Evolutionary conservation across 2,113 vertebrate genomes (phyloP).

Genomic region (Potamarius usumacintae): DNA sequence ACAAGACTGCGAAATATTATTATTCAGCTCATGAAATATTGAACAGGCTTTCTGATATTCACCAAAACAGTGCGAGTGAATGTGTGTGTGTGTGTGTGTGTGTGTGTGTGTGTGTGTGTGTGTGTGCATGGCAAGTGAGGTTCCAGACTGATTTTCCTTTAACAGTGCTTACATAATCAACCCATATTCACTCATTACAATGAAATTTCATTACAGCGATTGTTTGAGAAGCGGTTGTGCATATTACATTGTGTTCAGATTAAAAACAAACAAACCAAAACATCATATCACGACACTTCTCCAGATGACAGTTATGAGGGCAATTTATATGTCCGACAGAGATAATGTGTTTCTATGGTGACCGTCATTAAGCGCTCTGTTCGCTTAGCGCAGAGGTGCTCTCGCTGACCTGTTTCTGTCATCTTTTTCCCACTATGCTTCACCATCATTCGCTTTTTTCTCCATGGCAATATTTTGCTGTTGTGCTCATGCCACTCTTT

Average conservation of each 20-base stretch:
- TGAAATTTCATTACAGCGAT: constrained; percentile 50
- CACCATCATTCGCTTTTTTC: constrained; percentile 3
- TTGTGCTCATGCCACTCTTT: constrained; percentile 2
- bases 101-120: not conserved
- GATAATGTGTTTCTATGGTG: constrained; percentile 64
- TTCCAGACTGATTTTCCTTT: constrained; percentile 28
- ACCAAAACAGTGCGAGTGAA: constrained; percentile 7
- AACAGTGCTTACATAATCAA: constrained; percentile 48
- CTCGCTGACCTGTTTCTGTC: constrained; percentile 59
- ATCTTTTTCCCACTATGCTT: constrained; percentile 39
- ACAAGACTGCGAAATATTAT: constrained; percentile 44
- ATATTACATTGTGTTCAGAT: constrained; percentile 29
- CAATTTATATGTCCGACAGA: constrained; percentile 59
- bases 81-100: not conserved
- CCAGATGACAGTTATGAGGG: constrained; percentile 55
- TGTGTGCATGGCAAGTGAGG: constrained; percentile 20
- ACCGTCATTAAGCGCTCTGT: constrained; percentile 59
- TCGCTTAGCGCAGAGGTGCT: constrained; percentile 53
- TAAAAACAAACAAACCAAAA: constrained; percentile 20
- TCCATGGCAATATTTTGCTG: constrained; percentile 23
- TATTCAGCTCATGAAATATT: constrained; percentile 59
- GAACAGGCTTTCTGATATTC: constrained; percentile 52
- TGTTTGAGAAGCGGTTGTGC: constrained; percentile 29
- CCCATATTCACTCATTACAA: constrained; percentile 42
- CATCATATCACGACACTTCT: constrained; percentile 38